Evolutionary conservation across 2,113 vertebrate genomes (phyloP), one percentile per base, ranked within the genome.

Genomic region (Diadophis punctatus): DNA sequence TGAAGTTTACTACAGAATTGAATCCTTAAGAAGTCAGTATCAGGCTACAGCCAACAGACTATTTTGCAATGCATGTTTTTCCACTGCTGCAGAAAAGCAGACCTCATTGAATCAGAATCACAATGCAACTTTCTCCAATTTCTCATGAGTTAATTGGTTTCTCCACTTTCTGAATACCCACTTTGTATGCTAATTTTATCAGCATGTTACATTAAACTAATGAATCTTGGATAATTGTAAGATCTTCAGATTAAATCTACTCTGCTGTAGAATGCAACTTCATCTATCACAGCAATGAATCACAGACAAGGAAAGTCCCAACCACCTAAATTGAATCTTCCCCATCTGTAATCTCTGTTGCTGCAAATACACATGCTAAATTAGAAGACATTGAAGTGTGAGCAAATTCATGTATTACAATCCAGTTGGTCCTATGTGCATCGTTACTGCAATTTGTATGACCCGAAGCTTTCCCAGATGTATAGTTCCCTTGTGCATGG

Each of bases 131-230:
- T 90, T 90, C 92, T 86, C 88, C 88, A 92, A 89, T 92, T 60
- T 86, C 88, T 92, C 92, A 92, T 92, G 92, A 89, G 68, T 90
- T 92, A 92, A 92, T 92, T 92, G 88, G 92, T 90, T 92, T 92
- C 92, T 92, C 74, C 92, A 92, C 88, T 92, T 92, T 92, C 68
- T 92, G 88, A 92, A 92, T 92, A 92, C 92, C 88, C 88, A 92
- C 92, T 92, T 92, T 92, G 92, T 92, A 92, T 92, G 92, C 92
- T 92, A 92, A 92, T 92, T 89, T 92, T 92, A 92, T 92, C 88
- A 92, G 92, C 30, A 51, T 92, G 92, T 92, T 89, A 92, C 92
- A 92, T 92, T 92, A 92, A 90, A 90, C 92, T 92, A 92, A 92
- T 92, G 92, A 92, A 92, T 92, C 92, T 90, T 92, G 92, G 74